Percentiles rank a stretch among this genome's conserved stretches.
phyloP scores from a whole-genome alignment of 2,888 invertebrate species.

The Notodonta ziczac region DNA sequence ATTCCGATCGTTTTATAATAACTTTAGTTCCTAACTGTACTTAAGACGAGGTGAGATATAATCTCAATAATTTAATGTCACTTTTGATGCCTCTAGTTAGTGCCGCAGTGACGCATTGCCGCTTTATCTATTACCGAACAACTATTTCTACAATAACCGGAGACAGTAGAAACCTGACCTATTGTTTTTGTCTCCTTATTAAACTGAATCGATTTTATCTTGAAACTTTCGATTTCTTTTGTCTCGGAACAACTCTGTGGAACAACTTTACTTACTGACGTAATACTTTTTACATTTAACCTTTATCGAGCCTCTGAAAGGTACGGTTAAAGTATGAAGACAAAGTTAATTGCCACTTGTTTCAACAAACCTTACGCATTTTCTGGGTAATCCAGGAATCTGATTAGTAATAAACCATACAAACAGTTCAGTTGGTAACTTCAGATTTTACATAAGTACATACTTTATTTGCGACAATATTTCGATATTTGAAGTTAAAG shows the following conservation, averaged over 20 bases:
- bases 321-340: constrained; percentile 22
- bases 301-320: constrained; percentile 16
- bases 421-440: too few species aligned
- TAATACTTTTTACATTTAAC: constrained; percentile 19
- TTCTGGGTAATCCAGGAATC: too few species aligned
- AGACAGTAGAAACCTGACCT: constrained; percentile 20
- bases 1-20: neutral
- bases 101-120: constrained; percentile 17
- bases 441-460: too few species aligned
- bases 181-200: constrained; percentile 25
- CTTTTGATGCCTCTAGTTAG: constrained; percentile 57
- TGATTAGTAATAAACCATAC: too few species aligned
- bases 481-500: too few species aligned
- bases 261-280: constrained; percentile 19
- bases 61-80: constrained; percentile 52
- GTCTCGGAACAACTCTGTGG: constrained; percentile 6
- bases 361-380: neutral
- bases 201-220: constrained; percentile 31
- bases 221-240: constrained; percentile 33
- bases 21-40: constrained; percentile 43
- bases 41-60: constrained; percentile 23
- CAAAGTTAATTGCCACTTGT: neutral
- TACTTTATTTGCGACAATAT: too few species aligned
- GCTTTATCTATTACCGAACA: constrained; percentile 20
- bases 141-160: constrained; percentile 21